Percentiles rank a stretch among this genome's conserved stretches.
Conservation (phyloP, 2,797 vertebrate genomes). For the Rhyacichthys aspro region DNA sequence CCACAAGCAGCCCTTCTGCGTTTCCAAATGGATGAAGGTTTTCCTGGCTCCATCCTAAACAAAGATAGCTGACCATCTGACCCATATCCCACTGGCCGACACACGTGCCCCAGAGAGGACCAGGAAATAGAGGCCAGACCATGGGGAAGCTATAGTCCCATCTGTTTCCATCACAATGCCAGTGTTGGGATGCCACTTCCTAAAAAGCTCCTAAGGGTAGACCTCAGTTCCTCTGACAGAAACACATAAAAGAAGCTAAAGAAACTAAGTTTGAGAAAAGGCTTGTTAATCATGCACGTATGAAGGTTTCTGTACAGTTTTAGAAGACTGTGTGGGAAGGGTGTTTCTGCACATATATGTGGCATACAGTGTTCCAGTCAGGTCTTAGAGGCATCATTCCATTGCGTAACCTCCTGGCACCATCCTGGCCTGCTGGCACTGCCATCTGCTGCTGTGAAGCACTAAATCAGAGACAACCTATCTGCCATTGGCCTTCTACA, state of each 20-base stretch:
- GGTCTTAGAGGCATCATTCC: slow-evolving; percentile 80
- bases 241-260: background rate
- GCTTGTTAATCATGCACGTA: slow-evolving; percentile 12
- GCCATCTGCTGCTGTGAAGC: slow-evolving; percentile 81
- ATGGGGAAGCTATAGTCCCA: slow-evolving; percentile 73
- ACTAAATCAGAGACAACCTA: slow-evolving; percentile 63
- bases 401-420: slow-evolving; percentile 82
- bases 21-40: slow-evolving; percentile 62
- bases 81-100: slow-evolving; percentile 77
- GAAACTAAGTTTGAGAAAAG: slow-evolving; percentile 2
- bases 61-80: slow-evolving; percentile 79
- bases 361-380: slow-evolving; percentile 72
- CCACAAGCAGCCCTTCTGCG: slow-evolving; percentile 47
- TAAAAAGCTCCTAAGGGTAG: slow-evolving; percentile 58
- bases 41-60: slow-evolving; percentile 62
- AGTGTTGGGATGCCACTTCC: slow-evolving; percentile 56
- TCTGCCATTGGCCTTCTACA: slow-evolving; percentile 59
- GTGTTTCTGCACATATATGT: slow-evolving; percentile 73
- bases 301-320: slow-evolving; percentile 25
- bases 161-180: slow-evolving; percentile 70
- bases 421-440: slow-evolving; percentile 79
- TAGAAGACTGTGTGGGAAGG: slow-evolving; percentile 66
- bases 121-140: slow-evolving; percentile 77
- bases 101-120: slow-evolving; percentile 71
- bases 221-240: slow-evolving; percentile 13